phyloP scores from a whole-genome alignment of 2,113 vertebrate genomes.

The Pipra filicauda region DNA sequence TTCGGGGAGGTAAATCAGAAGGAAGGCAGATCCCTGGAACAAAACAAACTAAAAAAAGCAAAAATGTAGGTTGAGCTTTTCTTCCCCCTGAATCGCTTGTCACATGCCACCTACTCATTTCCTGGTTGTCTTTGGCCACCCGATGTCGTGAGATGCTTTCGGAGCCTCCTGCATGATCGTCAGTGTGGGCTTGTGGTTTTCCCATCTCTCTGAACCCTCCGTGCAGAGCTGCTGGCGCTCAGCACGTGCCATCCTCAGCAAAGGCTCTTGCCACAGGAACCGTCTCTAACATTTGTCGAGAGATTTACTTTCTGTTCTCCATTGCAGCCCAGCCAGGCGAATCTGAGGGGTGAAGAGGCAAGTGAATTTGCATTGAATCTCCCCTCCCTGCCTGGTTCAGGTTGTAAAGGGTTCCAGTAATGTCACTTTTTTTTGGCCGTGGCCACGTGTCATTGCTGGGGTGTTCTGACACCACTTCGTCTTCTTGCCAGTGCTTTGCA shows the following conservation, averaged over 20 bases:
- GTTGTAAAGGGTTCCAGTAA: neutral
- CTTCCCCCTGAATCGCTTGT: neutral
- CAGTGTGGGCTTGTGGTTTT: neutral
- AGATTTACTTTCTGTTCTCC: neutral
- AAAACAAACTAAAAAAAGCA: neutral
- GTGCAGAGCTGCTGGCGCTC: neutral
- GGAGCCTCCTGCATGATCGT: neutral
- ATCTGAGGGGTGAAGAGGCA: neutral
- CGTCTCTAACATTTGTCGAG: neutral
- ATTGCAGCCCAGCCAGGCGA: neutral
- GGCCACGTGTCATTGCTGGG: accelerated
- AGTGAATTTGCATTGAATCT: neutral
- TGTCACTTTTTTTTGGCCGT: neutral
- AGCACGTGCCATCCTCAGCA: neutral
- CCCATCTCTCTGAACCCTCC: neutral
- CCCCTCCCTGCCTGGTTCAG: too few species aligned
- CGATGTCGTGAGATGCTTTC: neutral
- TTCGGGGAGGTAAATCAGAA: neutral
- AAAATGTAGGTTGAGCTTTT: neutral
- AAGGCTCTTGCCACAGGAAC: neutral
- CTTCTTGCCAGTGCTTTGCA: neutral
- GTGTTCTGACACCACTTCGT: neutral
- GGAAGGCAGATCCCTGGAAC: neutral
- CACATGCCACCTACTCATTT: slow-evolving; percentile 8
- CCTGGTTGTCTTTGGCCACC: slow-evolving; percentile 13